Evolutionary conservation across 2,113 vertebrate genomes (phyloP), one percentile per base, ranked within the genome.

Genomic region (Melierax canorus): DNA sequence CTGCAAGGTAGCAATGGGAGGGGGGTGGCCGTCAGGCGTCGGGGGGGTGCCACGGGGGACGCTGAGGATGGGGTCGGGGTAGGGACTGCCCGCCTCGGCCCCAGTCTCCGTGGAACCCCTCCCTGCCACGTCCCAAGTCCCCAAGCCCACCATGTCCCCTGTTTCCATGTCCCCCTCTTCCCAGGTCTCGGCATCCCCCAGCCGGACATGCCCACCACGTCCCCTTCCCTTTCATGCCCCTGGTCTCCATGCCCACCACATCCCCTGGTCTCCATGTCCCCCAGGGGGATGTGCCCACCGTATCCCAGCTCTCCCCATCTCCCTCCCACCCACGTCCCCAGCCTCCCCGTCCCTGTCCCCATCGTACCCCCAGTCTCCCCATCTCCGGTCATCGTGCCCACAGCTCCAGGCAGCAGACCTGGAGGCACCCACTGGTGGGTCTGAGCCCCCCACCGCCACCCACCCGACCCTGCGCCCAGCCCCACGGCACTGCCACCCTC

Each of bases 1-100:
- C 99, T 99, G 92, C 1, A 78, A 91, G 36, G 69, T 10, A 19
- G 10, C 14, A 9, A 24, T 15, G 9, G 6, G 14, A 11, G 19
- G 6, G 13, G 1, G 1, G 6, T 10, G 10, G 48, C 23, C 4
- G 51, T 67, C 62, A 11, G 67, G n/a, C 6, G 9, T 8, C 1
- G 11, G 38, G 6, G 8, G 7, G 50, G 20, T 50, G 23, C 48
- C 48, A 24, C 23, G 48, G 48, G 48, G 48, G 23, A 50, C 86
- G 66, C 82, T 38, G 93, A 80, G 89, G 94, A 88, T 2, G 7
- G 36, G 21, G 59, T 5, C 3, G 3, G 34, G 48, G 24, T 50
- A 26, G 24, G 48, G 48, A 15, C 20, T 48, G 34, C 13, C 9
- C 20, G 48, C 56, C 15, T 10, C 1, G 9, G 13, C 15, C n/a